Percentiles rank a stretch among this genome's conserved stretches.
These are phyloP conservation scores for Castor canadensis DNA, from an alignment of 2,113 vertebrate genomes.

Conservation along the genomic window DNA sequence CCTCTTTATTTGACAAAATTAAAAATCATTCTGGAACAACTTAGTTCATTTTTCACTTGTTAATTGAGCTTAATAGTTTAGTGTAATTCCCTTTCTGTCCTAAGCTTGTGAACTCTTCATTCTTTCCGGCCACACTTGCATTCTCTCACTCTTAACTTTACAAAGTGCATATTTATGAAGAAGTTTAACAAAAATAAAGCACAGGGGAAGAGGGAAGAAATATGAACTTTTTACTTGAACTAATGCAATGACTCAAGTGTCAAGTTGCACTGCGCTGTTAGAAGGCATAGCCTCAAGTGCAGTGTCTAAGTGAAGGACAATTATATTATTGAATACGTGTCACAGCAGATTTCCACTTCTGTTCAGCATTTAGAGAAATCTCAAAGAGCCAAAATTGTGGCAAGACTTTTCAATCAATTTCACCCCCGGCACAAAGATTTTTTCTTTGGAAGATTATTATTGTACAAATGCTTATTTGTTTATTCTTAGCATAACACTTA, in stretches of 20 bases:
- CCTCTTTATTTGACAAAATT: slow-evolving; percentile 79
- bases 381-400: slow-evolving; percentile 64
- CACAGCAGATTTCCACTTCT: slow-evolving; percentile 75
- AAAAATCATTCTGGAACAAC: slow-evolving; percentile 78
- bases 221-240: slow-evolving; percentile 74
- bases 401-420: slow-evolving; percentile 66
- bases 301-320: slow-evolving; percentile 63
- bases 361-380: slow-evolving; percentile 68
- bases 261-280: slow-evolving; percentile 46
- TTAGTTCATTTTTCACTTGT: slow-evolving; percentile 75
- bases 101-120: slow-evolving; percentile 50
- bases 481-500: slow-evolving; percentile 54
- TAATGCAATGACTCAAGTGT: slow-evolving; percentile 68
- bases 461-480: neutral
- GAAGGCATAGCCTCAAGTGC: slow-evolving; percentile 49
- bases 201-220: slow-evolving; percentile 17
- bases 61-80: slow-evolving; percentile 72
- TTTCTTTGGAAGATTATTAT: slow-evolving; percentile 23
- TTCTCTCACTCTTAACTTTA: slow-evolving; percentile 44
- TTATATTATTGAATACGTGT: slow-evolving; percentile 73
- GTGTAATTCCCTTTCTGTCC: slow-evolving; percentile 69
- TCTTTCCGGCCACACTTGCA: slow-evolving; percentile 52
- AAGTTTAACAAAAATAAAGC: slow-evolving; percentile 43
- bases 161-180: slow-evolving; percentile 59
- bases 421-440: neutral